Evolutionary conservation across 2,797 vertebrate species (phyloP), one percentile per base, ranked within the genome.

Genomic region (Fistularia commersonii): DNA sequence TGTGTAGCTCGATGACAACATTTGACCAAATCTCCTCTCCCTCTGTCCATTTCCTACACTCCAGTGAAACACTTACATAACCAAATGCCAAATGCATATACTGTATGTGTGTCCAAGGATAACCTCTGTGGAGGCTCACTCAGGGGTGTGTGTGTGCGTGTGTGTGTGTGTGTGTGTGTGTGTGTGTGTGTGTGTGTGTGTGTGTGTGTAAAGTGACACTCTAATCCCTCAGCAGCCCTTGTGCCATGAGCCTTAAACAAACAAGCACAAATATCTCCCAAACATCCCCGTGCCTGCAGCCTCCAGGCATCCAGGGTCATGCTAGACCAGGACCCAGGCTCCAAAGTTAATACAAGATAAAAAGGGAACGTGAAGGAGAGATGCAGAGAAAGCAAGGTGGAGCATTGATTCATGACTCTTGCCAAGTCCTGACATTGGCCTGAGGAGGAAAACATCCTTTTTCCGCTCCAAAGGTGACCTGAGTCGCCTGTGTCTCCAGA

Each of bases 231-330:
- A 54, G 64, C 69, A 65, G 66, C 45, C 45, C 41, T 51, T 69
- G 57, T 67, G 61, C 77, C 64, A 46, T 11, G 41, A 76, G 75
- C 57, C 47, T 81, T 76, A 67, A 78, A 81, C 71, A 79, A 62
- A 84, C 69, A 75, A 70, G 43, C 32, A 37, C 36, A 49, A 46
- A 48, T 36, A 32, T 69, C 56, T 56, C 42, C 50, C 41, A 3
- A 12, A 41, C 41, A 33, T 32, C 44, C 41, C 48, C 34, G 51
- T 34, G 57, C 31, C 48, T 48, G 15, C 47, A 9, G 52, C 61
- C 60, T 65, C 62, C 45, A 61, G 61, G 57, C 37, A 3, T 45
- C 5, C 15, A 6, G 40, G 69, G 57, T 70, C 59, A 50, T 57
- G 67, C 54, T 50, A 53, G 56, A 62, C 47, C 12, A 61, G 44